Evolutionary conservation across 2,113 vertebrate species (phyloP).

Genomic region (Nestor notabilis): DNA sequence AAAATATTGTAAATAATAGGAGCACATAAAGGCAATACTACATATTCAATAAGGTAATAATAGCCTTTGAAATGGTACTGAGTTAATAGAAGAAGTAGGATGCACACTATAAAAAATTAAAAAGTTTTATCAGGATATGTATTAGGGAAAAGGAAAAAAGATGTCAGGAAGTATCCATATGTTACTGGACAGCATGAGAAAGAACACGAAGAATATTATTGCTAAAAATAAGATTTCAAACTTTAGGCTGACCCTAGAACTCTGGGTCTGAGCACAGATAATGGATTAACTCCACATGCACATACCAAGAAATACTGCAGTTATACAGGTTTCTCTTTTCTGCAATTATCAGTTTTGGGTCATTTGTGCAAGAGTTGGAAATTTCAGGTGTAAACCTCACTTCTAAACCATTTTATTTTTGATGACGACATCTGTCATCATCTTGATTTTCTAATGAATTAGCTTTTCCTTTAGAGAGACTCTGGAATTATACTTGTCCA

Average conservation of each 20-base stretch:
- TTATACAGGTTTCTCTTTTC: background rate
- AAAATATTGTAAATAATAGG: background rate
- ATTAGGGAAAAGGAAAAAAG: background rate
- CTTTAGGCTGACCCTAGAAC: background rate
- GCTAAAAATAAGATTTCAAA: background rate
- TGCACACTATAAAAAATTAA: background rate
- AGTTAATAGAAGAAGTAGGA: background rate
- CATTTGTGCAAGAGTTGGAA: background rate
- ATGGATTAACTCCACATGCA: background rate
- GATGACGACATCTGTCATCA: background rate
- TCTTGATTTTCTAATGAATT: background rate
- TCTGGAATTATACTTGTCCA: background rate
- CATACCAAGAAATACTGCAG: background rate
- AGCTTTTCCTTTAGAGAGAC: background rate
- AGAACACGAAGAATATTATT: background rate
- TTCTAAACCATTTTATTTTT: background rate
- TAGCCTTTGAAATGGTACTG: background rate
- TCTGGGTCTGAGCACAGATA: background rate
- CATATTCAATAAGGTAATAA: background rate
- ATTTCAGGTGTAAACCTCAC: background rate
- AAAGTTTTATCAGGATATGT: background rate
- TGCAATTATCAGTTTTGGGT: background rate
- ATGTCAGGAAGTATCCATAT: background rate
- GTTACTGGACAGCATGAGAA: background rate
- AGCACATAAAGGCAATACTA: background rate